A percentile compares a stretch with the other conserved stretches of the same genome.
Conservation (phyloP, 2,888 invertebrate genomes). For the Dynastes hyllus region DNA sequence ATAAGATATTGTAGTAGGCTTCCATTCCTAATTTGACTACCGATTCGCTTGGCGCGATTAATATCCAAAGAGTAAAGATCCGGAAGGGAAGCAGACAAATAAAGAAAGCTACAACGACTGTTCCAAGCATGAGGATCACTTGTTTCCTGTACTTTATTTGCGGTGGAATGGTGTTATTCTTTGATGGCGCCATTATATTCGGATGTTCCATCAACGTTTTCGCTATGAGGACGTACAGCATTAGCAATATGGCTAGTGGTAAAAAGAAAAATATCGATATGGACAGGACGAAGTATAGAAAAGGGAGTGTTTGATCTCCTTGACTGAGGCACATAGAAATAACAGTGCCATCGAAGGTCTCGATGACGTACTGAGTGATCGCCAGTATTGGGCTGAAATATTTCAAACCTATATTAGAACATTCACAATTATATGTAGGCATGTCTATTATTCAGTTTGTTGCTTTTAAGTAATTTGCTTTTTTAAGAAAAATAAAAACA, state of each 20-base stretch:
- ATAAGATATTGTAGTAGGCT: slow-evolving; percentile 86
- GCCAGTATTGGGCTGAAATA: slow-evolving; percentile 86
- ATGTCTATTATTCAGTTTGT: neutral
- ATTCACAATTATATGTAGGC: neutral
- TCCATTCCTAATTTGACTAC: slow-evolving; percentile 81
- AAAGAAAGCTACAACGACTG: slow-evolving; percentile 93
- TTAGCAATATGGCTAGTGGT: slow-evolving; percentile 86
- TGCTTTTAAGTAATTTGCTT: neutral
- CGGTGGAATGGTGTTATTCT: slow-evolving; percentile 71
- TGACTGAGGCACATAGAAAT: slow-evolving; percentile 88
- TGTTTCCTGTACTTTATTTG: slow-evolving; percentile 83
- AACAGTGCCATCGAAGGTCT: slow-evolving; percentile 82
- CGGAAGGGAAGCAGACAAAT: slow-evolving; percentile 92
- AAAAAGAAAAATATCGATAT: slow-evolving; percentile 89
- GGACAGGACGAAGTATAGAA: slow-evolving; percentile 85
- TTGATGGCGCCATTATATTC: slow-evolving; percentile 77
- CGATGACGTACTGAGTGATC: slow-evolving; percentile 84
- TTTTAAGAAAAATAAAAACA: too few species aligned
- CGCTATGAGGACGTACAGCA: slow-evolving; percentile 89
- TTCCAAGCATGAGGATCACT: slow-evolving; percentile 91
- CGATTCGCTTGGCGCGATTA: slow-evolving; percentile 81
- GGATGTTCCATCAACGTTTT: slow-evolving; percentile 89
- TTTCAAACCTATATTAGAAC: slow-evolving; percentile 58
- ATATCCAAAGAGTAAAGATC: slow-evolving; percentile 90
- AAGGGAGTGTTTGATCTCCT: slow-evolving; percentile 85